Conservation (phyloP, 2,797 vertebrate genomes). For the Stomatorhinus walkeri region DNA sequence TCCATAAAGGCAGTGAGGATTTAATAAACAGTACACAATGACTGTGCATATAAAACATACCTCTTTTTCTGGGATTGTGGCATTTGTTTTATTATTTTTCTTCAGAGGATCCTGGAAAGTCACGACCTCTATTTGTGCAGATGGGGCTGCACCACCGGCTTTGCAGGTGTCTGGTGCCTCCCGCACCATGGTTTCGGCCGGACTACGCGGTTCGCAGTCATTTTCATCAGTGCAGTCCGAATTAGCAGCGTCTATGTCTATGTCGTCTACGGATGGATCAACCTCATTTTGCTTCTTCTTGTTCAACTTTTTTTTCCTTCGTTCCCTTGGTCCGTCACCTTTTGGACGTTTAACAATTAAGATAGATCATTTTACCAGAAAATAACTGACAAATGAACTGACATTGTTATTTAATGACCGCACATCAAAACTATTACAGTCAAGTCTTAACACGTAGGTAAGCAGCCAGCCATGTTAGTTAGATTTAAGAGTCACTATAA, state of each 20-base stretch:
- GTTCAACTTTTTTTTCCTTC: slow-evolving; percentile 37
- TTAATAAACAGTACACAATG: slow-evolving; percentile 2
- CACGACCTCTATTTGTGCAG: slow-evolving; percentile 59
- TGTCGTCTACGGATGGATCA: slow-evolving; percentile 6
- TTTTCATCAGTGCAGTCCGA: not conserved
- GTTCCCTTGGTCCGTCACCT: slow-evolving; percentile 51
- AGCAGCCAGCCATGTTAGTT: not conserved
- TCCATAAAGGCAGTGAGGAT: not conserved
- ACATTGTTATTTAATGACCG: not conserved
- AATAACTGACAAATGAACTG: not conserved
- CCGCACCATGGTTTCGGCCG: not conserved
- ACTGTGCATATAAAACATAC: slow-evolving; percentile 33
- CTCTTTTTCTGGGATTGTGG: slow-evolving; percentile 21
- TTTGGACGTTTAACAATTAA: slow-evolving; percentile 5
- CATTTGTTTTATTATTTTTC: slow-evolving; percentile 47
- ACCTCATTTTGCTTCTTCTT: slow-evolving; percentile 20
- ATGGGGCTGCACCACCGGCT: not conserved
- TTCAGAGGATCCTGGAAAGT: slow-evolving; percentile 62
- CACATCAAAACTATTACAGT: not conserved
- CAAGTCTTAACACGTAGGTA: not conserved
- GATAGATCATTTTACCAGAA: not conserved
- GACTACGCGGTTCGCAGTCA: not conserved
- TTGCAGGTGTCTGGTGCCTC: not conserved
- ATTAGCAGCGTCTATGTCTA: not conserved
- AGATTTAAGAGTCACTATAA: not conserved